These are phyloP conservation scores for Xestia xanthographa DNA, from an alignment of 2,888 invertebrate species.

Conservation along the genomic window DNA sequence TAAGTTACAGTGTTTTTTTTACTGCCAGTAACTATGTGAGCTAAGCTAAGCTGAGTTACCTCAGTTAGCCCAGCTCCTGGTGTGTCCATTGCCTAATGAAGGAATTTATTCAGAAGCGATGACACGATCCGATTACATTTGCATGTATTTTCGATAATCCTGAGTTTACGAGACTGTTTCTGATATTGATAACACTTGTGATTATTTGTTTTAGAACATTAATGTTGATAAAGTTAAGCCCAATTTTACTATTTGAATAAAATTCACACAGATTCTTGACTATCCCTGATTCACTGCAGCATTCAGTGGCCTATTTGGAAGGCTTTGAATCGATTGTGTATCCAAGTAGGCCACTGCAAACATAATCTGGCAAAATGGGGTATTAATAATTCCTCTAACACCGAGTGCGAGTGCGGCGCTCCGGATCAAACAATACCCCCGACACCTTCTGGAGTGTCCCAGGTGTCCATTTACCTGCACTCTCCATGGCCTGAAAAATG, in stretches of 20 bases:
- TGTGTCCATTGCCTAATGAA: background rate
- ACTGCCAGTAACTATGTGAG: background rate
- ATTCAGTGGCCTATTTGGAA: too few species aligned
- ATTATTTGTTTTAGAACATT: constrained; percentile 32
- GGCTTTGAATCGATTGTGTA: too few species aligned
- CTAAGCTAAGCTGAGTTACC: constrained; percentile 3
- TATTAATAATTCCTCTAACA: too few species aligned
- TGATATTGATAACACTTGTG: constrained; percentile 3
- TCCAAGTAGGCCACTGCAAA: too few species aligned
- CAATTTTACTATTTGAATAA: background rate
- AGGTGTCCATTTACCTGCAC: too few species aligned
- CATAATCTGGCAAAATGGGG: too few species aligned
- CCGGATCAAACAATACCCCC: too few species aligned
- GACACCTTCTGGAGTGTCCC: too few species aligned
- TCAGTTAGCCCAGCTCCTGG: background rate
- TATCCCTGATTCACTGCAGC: background rate
- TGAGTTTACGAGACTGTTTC: constrained; percentile 30
- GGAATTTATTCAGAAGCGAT: constrained; percentile 28
- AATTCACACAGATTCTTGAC: background rate
- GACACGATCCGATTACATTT: constrained; percentile 36
- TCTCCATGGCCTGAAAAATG: too few species aligned
- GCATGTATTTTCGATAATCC: constrained; percentile 49
- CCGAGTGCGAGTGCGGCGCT: too few species aligned
- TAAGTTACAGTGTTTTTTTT: background rate
- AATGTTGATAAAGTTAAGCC: background rate